phyloP scores from a whole-genome alignment of 2,888 invertebrate species.

The Caenorhabditis sp. region DNA sequence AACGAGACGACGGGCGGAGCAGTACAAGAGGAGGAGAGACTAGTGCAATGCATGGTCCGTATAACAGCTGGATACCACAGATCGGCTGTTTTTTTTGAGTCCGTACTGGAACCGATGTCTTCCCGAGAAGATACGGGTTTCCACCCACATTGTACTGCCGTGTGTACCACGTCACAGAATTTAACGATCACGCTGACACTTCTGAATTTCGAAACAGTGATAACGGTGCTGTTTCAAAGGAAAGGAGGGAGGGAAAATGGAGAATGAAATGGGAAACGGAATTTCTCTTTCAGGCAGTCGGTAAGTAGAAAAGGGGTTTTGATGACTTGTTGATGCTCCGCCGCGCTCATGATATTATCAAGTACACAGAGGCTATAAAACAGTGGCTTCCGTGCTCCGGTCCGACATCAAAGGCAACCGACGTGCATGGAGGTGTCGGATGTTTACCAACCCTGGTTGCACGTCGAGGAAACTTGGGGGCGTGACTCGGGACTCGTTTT shows the following conservation, averaged over 20 bases:
- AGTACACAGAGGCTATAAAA: constrained; percentile 54
- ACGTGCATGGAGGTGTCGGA: constrained; percentile 55
- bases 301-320: constrained; percentile 57
- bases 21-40: not conserved
- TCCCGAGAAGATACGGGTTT: not conserved
- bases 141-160: not conserved
- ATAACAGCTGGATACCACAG: not conserved
- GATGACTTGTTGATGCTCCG: constrained; percentile 54
- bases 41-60: not conserved
- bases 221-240: constrained; percentile 33
- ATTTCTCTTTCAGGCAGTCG: constrained; percentile 37
- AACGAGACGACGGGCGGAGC: constrained; percentile 43
- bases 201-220: constrained; percentile 48
- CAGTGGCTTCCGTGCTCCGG: constrained; percentile 59
- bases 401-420: constrained; percentile 58
- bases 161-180: constrained; percentile 26
- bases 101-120: not conserved
- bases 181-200: constrained; percentile 50
- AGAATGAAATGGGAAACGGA: not conserved
- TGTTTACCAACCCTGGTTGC: constrained; percentile 57
- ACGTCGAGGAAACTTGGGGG: constrained; percentile 5
- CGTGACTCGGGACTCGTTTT: constrained; percentile 31
- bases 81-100: not conserved
- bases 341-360: constrained; percentile 56
- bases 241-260: not conserved